Percentiles rank a stretch among this genome's conserved stretches.
These are phyloP conservation scores for Cervus canadensis DNA, from an alignment of 2,113 vertebrate species.

Conservation along the genomic window DNA sequence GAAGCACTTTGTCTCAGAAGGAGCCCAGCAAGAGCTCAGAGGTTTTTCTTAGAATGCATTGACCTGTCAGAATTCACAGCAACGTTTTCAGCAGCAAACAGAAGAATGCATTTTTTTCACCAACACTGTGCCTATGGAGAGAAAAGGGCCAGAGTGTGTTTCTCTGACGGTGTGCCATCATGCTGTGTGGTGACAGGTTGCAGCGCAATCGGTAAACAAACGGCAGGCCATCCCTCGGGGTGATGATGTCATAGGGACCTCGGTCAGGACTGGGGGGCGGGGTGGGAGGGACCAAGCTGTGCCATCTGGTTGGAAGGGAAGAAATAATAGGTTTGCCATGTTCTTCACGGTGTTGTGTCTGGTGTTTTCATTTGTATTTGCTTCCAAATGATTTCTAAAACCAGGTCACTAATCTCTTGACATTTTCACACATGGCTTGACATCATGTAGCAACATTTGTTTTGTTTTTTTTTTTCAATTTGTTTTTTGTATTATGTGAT, in stretches of 20 bases:
- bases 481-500: too few species aligned
- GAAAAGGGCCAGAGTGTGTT: neutral
- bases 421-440: neutral
- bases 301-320: neutral
- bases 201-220: neutral
- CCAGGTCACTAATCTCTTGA: neutral
- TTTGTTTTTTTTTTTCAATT: neutral
- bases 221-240: neutral
- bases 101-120: neutral
- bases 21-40: accelerated
- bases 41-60: neutral
- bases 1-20: neutral
- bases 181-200: neutral
- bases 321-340: neutral
- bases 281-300: neutral
- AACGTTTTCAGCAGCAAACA: neutral
- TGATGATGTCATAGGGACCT: neutral
- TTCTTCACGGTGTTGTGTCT: neutral
- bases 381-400: neutral
- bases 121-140: neutral
- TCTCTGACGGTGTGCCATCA: neutral
- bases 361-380: neutral
- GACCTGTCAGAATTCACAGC: accelerated
- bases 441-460: too few species aligned
- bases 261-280: neutral